Base-by-base conservation (phyloP, 92 coral and sea anemone species). In the Umimayanthus kanabou region DNA sequence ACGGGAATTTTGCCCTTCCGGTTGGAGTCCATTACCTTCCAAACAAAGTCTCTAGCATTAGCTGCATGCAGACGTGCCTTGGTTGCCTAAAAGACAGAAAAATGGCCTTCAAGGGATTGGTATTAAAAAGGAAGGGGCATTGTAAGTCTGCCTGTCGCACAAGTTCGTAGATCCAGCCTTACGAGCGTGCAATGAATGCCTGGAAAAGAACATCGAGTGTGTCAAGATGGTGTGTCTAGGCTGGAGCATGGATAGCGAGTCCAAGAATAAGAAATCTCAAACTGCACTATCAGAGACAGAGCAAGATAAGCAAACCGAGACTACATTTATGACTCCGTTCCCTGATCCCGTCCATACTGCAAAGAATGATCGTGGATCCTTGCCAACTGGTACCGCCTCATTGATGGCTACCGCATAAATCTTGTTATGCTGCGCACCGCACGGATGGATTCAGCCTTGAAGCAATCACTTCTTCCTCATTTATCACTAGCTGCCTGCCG, bases 401-500 rank as follows among this genome's bases (percentile, higher is more conserved):
- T 84, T 26, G 91, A 91, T 78, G 91, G 93, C 73, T 76, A 91
- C 85, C 90, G 91, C 30, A 69, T 91, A 42, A 91, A 91, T 65
- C 91, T 88, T 79, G 93, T 91, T 55, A 55, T 91, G 39, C 89
- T 88, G 57, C 91, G 91, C 26, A 91, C 91, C 30, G 89, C 91
- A 88, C 50, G 93, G 87, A 78, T 71, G 76, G 91, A 91, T 88
- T 49, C 90, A 70, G 78, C 70, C 65, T 18, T 88, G 87, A 88
- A 91, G 79, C 82, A 91, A 33, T 29, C 57, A 18, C 91, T 91
- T 77, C 30, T 88, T 74, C 91, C 93, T 16, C 90, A 91, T 79
- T 88, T 91, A 64, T 88, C 91, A 14, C 89, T 91, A 55, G 93
- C 91, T 88, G 91, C 91, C 30, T 91, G 93, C 43, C 91, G 91